Percentiles rank a stretch among this genome's conserved stretches.
Conservation (phyloP, 53 echinoderm and acorn worm genomes). For the Zoroaster sp. region DNA sequence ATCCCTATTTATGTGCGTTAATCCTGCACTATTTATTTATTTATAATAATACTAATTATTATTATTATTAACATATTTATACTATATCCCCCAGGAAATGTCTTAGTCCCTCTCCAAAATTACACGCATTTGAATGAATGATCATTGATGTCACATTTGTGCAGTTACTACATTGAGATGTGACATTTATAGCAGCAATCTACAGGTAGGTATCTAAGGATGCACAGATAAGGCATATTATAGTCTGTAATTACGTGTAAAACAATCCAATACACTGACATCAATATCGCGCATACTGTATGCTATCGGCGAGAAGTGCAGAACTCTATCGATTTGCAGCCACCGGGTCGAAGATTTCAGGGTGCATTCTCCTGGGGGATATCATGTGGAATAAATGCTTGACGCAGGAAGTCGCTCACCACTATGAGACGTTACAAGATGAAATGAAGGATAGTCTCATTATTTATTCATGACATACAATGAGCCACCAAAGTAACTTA, state of each 20-base stretch:
- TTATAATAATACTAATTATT: no score
- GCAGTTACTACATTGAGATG: not conserved
- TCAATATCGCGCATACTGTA: not conserved
- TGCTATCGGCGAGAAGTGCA: not conserved
- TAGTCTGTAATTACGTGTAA: conserved; percentile 25
- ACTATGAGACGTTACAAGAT: not conserved
- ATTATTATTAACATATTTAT: no score
- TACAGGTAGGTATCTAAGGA: not conserved
- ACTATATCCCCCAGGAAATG: no score
- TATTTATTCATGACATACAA: conserved; percentile 48
- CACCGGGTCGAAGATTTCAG: conserved; percentile 32
- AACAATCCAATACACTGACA: not conserved
- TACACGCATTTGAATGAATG: no score
- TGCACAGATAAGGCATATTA: not conserved
- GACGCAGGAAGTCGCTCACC: conserved; percentile 24
- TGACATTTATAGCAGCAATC: not conserved
- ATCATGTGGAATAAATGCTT: conserved; percentile 44
- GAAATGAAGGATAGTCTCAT: conserved; percentile 1
- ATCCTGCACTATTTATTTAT: no score
- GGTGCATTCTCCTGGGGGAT: conserved; percentile 30
- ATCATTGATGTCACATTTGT: no score
- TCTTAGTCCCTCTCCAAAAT: no score
- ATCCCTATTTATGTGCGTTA: no score
- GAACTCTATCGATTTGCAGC: conserved; percentile 2
- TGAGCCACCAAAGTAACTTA: conserved; percentile 39